Base-by-base conservation (phyloP, 2,888 invertebrate species). In the Acronicta leporina region DNA sequence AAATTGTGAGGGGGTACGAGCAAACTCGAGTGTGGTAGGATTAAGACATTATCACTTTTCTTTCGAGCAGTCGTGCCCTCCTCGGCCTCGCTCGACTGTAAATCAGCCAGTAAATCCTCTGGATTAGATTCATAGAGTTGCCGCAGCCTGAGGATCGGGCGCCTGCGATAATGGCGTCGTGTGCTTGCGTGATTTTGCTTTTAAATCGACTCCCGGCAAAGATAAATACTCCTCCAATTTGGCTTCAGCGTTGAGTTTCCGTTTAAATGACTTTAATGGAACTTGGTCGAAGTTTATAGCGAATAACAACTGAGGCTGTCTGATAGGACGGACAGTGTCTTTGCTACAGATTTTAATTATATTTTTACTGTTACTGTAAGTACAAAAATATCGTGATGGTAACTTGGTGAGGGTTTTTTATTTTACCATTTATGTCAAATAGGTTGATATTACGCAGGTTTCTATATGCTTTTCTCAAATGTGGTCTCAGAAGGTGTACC, bases 41-140 rank as follows among this genome's bases (percentile, higher is more conserved):
- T 95, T 95, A 95, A 95, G 95, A 95, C 95, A 95, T 96, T 95
- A 95, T 95, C 95, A 95, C 95, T 95, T 95, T 95, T 95, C 95
- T 95, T 95, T 95, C 86, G 80, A 90, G 89, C 88, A 90, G 87
- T 87, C 87, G 88, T 89, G 92, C 92, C 93, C 92, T 89, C 87
- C 83, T 86, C 82, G 88, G 87, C 89, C 77, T 85, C 83, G 81
- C 83, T 86, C 88, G 90, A 87, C 93, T 93, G 92, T 94, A 95
- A 95, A 95, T 95, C 95, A 95, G 94, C 83, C 89, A 88, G 90
- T 91, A 92, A 92, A 94, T 94, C 94, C 95, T 87, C 88, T 84
- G 95, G 95, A 95, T 95, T 94, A 95, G 94, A 94, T 92, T 91
- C 92, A 93, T 94, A 93, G 94, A 94, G 91, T 94, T 91, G 89